Base-by-base conservation (phyloP, 1,140 invertebrate species). In the Wiebesia pumilae region DNA sequence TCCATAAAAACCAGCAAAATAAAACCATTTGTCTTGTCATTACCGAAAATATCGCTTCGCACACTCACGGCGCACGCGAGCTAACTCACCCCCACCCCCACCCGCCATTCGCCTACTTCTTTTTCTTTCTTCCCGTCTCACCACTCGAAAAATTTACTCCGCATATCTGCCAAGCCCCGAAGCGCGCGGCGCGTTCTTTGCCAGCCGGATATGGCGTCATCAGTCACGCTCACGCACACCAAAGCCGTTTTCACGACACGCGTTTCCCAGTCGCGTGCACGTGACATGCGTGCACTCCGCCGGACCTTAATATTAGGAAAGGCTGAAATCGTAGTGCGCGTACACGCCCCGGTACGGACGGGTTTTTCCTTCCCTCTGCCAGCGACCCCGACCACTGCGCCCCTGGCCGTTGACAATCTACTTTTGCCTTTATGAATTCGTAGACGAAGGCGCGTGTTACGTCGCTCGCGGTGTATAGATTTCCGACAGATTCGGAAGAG, bases 161-260 rank as follows among this genome's bases (percentile, higher is more conserved):
- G 24, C 58, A 24, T 62, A 62, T 62, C 58, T 62, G 14, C 58
- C 58, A 27, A 62, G 58, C 58, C 58, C 24, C 24, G 58, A 27
- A 16, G 51, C 51, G 10, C 75, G 10, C 16, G 73, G 38, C 27
- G 40, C 40, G 27, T 35, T 33, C 47, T 3, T 30, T 30, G 4
- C 30, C 27, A 12, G 12, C 75, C 75, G 83, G 83, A 79, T 67
- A 40, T 79, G 83, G 62, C 83, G 83, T 80, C 83, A 80, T 85
- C 83, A 77, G 83, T 80, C 77, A 80, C 75, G 67, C 77, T 73
- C 40, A 33, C 81, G 80, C 40, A 83, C 69, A 65, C 81, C 75
- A 69, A 38, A 19, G 54, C 43, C 79, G 62, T 83, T 83, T 27
- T 4, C 35, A 24, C 30, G 30, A 35, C 4, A 69, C n/a, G 33